Conservation (phyloP, 2,888 invertebrate genomes). For the Trissoscelio sp. region DNA sequence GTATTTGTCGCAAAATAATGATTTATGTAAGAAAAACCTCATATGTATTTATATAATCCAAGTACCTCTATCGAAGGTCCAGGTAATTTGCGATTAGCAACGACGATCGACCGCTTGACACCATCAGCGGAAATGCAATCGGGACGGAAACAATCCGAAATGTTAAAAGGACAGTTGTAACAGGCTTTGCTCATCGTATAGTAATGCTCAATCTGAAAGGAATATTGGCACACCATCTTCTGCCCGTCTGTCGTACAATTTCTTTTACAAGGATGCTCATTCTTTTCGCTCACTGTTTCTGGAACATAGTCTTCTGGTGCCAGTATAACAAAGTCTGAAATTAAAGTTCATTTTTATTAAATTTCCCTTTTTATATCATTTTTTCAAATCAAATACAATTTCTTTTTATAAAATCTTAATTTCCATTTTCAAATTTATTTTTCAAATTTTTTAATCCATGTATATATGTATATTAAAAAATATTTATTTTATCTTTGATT, state of each 20-base stretch:
- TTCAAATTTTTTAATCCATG: too few relatives aligned
- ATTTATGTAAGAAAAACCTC: too few relatives aligned
- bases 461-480: too few relatives aligned
- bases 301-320: conserved; percentile 10
- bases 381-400: too few relatives aligned
- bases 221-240: conserved; percentile 89
- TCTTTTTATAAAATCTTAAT: too few relatives aligned
- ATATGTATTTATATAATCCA: too few relatives aligned
- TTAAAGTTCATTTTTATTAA: too few relatives aligned
- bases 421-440: too few relatives aligned
- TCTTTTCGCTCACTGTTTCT: neutral
- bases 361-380: too few relatives aligned
- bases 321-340: conserved; percentile 54
- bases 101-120: conserved; percentile 88
- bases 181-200: conserved; percentile 95
- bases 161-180: conserved; percentile 90
- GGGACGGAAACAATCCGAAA: conserved; percentile 89
- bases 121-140: conserved; percentile 95
- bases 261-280: conserved; percentile 85
- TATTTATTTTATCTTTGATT: too few relatives aligned
- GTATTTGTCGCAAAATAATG: too few relatives aligned
- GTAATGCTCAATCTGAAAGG: conserved; percentile 92
- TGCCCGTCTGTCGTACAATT: conserved; percentile 86
- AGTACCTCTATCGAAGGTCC: conserved; percentile 92
- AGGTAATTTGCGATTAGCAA: conserved; percentile 94